phyloP scores from a whole-genome alignment of 35 echinoderm and acorn worm species.

The Hemicentrotus pulcherrimus region DNA sequence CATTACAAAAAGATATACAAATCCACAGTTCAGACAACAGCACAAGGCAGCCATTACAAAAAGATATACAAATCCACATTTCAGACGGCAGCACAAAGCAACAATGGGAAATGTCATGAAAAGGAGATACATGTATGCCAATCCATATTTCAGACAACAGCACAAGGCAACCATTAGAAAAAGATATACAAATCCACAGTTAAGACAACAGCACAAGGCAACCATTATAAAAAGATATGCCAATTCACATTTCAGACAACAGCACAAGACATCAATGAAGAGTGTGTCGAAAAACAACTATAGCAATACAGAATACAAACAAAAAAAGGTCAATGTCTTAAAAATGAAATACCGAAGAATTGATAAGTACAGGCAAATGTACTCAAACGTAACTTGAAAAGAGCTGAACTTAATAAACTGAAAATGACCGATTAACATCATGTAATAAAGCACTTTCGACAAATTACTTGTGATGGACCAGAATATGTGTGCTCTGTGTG shows the following conservation, averaged over 20 bases:
- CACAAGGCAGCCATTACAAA: no score
- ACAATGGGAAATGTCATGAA: not conserved
- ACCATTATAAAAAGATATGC: no score
- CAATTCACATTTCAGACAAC: no score
- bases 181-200: not conserved
- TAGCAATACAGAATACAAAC: not conserved
- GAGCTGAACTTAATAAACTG: no score
- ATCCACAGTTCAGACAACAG: no score
- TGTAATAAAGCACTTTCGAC: conserved; percentile 8
- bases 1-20: no score
- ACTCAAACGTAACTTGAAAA: not conserved
- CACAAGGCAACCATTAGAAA: not conserved
- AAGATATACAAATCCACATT: no score
- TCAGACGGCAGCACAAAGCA: not conserved
- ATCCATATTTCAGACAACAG: not conserved
- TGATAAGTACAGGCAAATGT: not conserved
- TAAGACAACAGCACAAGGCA: no score
- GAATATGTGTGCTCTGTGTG: conserved; percentile 66
- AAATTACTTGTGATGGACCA: conserved; percentile 59
- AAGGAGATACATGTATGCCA: not conserved
- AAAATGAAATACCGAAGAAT: not conserved
- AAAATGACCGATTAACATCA: not conserved
- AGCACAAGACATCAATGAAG: not conserved
- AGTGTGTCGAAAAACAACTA: not conserved
- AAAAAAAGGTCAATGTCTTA: not conserved